Base-by-base conservation (phyloP, 2,113 vertebrate species). In the Forbesichthys papilliferus region DNA sequence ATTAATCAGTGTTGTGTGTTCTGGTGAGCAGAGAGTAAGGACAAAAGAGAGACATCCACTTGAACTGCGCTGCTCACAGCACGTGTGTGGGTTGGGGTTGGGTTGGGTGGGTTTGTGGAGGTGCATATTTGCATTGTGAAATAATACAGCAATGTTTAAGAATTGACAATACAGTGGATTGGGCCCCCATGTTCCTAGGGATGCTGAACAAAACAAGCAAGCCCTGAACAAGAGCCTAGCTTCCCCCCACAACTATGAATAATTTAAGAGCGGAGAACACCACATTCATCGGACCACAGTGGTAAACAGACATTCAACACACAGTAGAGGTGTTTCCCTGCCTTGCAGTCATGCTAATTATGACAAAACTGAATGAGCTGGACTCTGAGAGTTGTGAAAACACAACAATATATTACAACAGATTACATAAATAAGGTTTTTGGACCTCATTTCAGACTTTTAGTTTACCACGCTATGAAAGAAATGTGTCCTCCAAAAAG, bases 301-400 rank as follows among this genome's bases (percentile, higher is more conserved):
- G 13, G 70, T 83, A 83, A 89, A 86, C 79, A 84, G 61, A 79
- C 68, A 78, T 77, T 89, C 86, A 89, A 78, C 80, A 87, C 68
- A 71, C 8, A 33, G 57, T 53, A 58, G 52, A 77, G 73, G 61
- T 68, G 56, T 66, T 64, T 13, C 42, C 54, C 58, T 11, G 52
- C 62, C 6, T 5, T 14, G 54, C 48, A 10, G 16, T 49, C 10
- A 36, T 48, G 4, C 51, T 66, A 70, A 78, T 66, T 73, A 60
- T 74, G 72, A 75, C 61, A 51, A 13, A 68, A 51, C 61, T 68
- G 61, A 66, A 53, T 75, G 56, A 75, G 62, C 46, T 20, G 34
- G 33, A 42, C 58, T 42, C 3, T 6, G 58, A 42, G 3, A 34
- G 48, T 46, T 69, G 13, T 70, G 58, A 66, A 64, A 12, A 16